A percentile compares a stretch with the other conserved stretches of the same genome.
phyloP scores from a whole-genome alignment of 2,113 vertebrate species.

The Hyperoodon ampullatus region DNA sequence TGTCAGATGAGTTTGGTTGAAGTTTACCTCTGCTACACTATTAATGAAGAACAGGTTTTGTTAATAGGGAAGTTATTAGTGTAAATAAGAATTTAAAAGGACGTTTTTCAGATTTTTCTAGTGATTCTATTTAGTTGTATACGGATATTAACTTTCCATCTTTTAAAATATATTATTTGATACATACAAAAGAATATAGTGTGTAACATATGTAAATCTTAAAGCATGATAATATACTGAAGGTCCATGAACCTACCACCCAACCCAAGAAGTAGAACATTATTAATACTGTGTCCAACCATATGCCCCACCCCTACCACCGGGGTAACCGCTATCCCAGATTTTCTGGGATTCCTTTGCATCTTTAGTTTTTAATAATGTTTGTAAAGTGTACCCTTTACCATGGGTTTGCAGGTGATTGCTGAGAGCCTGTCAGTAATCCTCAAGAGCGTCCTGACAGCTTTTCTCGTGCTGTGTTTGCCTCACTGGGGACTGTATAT shows the following conservation, averaged over 20 bases:
- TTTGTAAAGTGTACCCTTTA: neutral
- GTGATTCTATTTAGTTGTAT: constrained; percentile 29
- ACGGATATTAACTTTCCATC: constrained; percentile 35
- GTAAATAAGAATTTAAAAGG: constrained; percentile 33
- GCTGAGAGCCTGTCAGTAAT: constrained; percentile 95
- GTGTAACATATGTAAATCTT: neutral
- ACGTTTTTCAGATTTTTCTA: constrained; percentile 43
- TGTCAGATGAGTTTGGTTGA: neutral
- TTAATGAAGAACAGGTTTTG: neutral
- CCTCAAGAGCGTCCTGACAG: constrained; percentile 91
- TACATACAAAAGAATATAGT: neutral
- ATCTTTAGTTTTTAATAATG: neutral
- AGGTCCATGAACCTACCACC: neutral
- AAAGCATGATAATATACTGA: neutral
- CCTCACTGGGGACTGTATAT: constrained; percentile 94
- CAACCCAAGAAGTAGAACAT: constrained; percentile 3
- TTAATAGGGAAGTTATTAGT: neutral
- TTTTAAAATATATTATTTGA: constrained; percentile 28
- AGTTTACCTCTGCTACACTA: constrained; percentile 12
- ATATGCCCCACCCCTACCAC: too few relatives aligned
- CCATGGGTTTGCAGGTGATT: constrained; percentile 85
- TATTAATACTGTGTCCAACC: neutral
- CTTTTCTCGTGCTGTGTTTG: constrained; percentile 89
- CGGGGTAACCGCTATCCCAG: neutral
- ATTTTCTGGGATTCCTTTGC: neutral